phyloP scores from a whole-genome alignment of 2,113 vertebrate genomes.

The Antechinus stuartii region DNA sequence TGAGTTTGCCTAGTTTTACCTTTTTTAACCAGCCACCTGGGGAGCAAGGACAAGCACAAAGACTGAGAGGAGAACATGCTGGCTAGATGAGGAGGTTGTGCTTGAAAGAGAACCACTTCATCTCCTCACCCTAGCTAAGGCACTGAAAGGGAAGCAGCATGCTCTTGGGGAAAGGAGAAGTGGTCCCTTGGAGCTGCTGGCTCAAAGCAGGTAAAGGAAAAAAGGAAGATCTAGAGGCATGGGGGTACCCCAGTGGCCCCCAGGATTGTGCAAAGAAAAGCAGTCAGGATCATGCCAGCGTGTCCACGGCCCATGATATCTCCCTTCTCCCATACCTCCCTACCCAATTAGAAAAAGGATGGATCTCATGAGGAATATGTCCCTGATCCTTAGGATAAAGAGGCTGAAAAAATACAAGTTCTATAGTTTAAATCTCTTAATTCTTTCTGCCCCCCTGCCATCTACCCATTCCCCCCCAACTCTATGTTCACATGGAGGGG shows the following conservation, averaged over 20 bases:
- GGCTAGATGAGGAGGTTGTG: constrained; percentile 66
- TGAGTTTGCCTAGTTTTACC: background rate
- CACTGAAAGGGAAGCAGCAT: constrained; percentile 56
- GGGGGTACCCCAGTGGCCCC: background rate
- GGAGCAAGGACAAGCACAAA: constrained; percentile 14
- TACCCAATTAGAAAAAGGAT: constrained; percentile 40
- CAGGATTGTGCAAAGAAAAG: constrained; percentile 66
- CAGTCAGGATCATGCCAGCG: constrained; percentile 56
- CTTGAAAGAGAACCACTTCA: constrained; percentile 37
- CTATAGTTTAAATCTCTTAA: constrained; percentile 57
- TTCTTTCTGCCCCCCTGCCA: constrained; percentile 21
- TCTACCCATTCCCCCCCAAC: background rate
- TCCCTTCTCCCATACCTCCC: background rate
- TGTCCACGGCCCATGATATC: constrained; percentile 24
- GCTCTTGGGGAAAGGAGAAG: background rate
- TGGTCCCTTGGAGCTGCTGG: constrained; percentile 44
- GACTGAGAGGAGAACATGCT: background rate
- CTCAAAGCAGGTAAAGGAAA: constrained; percentile 25
- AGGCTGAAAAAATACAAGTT: constrained; percentile 67
- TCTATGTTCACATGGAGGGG: background rate
- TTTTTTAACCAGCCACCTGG: constrained; percentile 7
- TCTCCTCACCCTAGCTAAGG: constrained; percentile 69
- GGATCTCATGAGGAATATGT: constrained; percentile 50
- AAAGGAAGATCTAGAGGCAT: background rate
- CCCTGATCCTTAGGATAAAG: constrained; percentile 74